Evolutionary conservation across 2,797 vertebrate species (phyloP), one percentile per base, ranked within the genome.

Genomic region (Sebastolobus altivelis): DNA sequence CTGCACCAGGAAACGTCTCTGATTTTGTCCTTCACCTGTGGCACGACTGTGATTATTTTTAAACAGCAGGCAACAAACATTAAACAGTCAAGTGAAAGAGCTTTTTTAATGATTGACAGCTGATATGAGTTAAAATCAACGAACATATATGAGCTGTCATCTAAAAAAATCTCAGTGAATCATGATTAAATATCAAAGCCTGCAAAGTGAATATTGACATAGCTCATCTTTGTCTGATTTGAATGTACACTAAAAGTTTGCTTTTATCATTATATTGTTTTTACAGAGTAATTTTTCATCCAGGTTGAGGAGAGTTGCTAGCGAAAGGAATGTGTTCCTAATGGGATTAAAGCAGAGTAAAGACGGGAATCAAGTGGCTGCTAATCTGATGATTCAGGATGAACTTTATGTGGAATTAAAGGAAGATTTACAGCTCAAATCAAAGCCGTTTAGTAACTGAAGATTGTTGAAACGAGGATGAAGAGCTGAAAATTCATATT

Each of bases 401-500:
- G 70, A 59, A 69, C 25, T 9, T 60, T 38, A 61, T 6, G 27
- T n/a, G 49, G 55, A 72, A 59, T 62, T 56, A 56, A 65, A 65
- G 73, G 38, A 10, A 33, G 59, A 75, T 84, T 75, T 80, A 62
- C n/a, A 58, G 55, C 63, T 70, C 12, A 71, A 75, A 67, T 75
- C 13, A 58, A 77, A 59, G 62, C 38, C 60, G 16, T 66, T 62
- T 20, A 38, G 29, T 11, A 35, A 40, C 25, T 49, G n/a, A 68
- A 38, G 73, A 72, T 4, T 54, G 46, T 38, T 56, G 54, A 79
- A 66, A 62, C 5, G 27, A 56, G 46, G 65, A 58, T 63, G 20
- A 76, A 59, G 67, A 72, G 62, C 56, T 59, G 65, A 25, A 7
- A 63, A 14, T 27, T 54, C 8, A 46, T 5, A 20, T 5, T 33